These are phyloP conservation scores for Siphlonurus alternatus DNA, from an alignment of 2,888 invertebrate species.

Conservation along the genomic window DNA sequence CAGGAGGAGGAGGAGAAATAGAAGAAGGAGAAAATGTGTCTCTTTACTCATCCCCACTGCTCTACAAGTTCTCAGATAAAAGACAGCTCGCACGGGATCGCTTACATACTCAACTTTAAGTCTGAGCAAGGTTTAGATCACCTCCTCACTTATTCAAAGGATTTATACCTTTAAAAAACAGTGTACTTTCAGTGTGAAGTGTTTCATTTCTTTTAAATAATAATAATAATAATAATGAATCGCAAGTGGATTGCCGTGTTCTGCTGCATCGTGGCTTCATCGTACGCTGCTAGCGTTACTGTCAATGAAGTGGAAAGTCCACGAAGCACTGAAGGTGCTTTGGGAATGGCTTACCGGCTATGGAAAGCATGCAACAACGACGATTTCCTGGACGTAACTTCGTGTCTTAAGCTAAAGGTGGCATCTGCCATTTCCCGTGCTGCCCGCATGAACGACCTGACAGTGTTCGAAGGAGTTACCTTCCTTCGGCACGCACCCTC, in stretches of 20 bases:
- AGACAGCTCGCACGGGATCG: background rate
- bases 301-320: background rate
- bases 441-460: constrained; percentile 43
- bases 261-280: background rate
- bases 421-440: constrained; percentile 60
- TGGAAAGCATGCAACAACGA: constrained; percentile 57
- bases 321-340: constrained; percentile 11
- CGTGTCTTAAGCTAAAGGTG: constrained; percentile 63
- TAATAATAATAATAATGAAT: background rate
- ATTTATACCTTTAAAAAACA: background rate
- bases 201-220: too few species aligned
- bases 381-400: constrained; percentile 29
- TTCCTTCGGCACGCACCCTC: constrained; percentile 50
- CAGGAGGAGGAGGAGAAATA: background rate
- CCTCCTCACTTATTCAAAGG: background rate
- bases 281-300: background rate
- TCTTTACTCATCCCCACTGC: background rate
- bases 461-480: constrained; percentile 55
- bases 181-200: background rate
- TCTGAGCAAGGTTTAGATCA: background rate
- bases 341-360: constrained; percentile 56
- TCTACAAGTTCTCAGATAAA: background rate
- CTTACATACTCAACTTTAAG: background rate
- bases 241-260: constrained; percentile 1
- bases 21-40: background rate